Evolutionary conservation across 1,140 invertebrate species (phyloP), one percentile per base, ranked within the genome.

Genomic region (Chymomyza costata): DNA sequence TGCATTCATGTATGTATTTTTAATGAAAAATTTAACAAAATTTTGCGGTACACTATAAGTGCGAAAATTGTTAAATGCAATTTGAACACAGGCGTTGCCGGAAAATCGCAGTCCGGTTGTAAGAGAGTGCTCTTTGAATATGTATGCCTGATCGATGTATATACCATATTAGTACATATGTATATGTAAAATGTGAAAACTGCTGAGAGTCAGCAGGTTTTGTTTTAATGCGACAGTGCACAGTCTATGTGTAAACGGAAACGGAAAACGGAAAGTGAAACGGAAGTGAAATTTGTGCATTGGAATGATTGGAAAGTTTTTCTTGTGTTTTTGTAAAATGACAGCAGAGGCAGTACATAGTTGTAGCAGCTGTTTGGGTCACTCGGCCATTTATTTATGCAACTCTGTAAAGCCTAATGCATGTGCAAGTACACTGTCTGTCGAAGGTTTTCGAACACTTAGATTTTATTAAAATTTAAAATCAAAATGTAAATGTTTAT

Each of bases 11-110:
- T 49, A 71, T 78, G 67, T 73, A 73, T 78, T 49, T 78, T 78
- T 80, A 67, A 78, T 78, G 67, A 57, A 44, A 56, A 73, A 65
- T 67, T 73, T 59, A 73, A 69, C 52, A 73, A 73, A 78, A 80
- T 64, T 65, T 59, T 80, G 73, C 74, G 73, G 73, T 80, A n/a
- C n/a, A n/a, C n/a, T n/a, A 55, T 37, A 80, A 73, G 73, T 68
- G 73, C 52, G 63, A 80, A 80, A 80, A 73, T 71, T 69, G 70
- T 65, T 45, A 52, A 64, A 35, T 48, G 50, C 44, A 50, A 6
- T 55, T 34, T 34, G 11, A n/a, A n/a, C 11, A 10, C 32, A 35
- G 30, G 32, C 32, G 13, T 6, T 34, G 41, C 17, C 30, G 38
- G 14, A n/a, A 8, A 39, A 47, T 40, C 34, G 18, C 19, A 34